Evolutionary conservation across 2,888 invertebrate species (phyloP).

Genomic region (Bugulina stolonifera): DNA sequence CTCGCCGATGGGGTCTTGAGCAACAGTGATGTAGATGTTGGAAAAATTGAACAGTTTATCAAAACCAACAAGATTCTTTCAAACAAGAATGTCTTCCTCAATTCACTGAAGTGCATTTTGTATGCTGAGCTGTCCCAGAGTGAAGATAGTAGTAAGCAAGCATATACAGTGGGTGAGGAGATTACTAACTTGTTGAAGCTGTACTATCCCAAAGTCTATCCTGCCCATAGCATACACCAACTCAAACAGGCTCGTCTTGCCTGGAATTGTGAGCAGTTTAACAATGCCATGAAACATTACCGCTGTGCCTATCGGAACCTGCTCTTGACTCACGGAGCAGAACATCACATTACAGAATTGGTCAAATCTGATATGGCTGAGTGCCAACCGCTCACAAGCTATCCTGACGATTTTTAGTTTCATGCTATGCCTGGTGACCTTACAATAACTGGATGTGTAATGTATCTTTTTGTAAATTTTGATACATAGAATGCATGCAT

Average conservation of each 20-base stretch:
- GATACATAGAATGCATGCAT: no score
- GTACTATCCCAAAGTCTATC: constrained; percentile 14
- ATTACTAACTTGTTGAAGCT: background rate
- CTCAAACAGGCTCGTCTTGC: constrained; percentile 21
- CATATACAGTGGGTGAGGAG: background rate
- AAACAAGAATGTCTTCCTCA: background rate
- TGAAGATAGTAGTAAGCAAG: background rate
- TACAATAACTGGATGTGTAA: no score
- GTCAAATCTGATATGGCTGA: constrained; percentile 3
- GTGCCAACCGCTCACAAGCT: background rate
- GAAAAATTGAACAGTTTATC: background rate
- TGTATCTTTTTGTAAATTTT: no score
- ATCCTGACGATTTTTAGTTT: no score
- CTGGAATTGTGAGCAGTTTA: background rate
- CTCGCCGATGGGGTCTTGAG: background rate
- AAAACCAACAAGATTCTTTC: background rate
- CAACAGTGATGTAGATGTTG: background rate
- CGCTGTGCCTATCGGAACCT: background rate
- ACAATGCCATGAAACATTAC: background rate
- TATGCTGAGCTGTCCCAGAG: background rate
- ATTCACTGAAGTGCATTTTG: background rate
- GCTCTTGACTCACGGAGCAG: background rate
- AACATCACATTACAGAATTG: background rate
- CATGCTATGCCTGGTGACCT: no score
- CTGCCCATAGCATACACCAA: background rate